phyloP scores from a whole-genome alignment of 2,888 invertebrate genomes.

The Mythimna vitellina region DNA sequence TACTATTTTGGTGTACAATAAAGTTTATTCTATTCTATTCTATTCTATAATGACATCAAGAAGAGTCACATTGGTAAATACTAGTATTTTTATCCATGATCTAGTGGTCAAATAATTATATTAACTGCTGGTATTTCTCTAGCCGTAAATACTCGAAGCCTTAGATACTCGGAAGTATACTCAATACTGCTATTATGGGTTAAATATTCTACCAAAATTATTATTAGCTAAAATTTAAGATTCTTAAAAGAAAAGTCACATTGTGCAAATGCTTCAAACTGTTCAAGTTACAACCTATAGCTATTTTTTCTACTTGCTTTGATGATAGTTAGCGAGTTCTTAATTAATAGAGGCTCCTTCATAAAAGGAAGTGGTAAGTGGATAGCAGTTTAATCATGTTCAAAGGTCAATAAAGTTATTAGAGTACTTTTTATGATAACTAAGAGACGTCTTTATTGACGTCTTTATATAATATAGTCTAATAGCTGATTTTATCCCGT shows the following conservation, averaged over 20 bases:
- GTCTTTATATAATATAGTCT: slow-evolving; percentile 26
- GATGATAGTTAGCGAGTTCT: background rate
- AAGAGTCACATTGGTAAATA: slow-evolving; percentile 2
- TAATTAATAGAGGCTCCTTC: background rate
- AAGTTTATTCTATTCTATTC: too few relatives aligned
- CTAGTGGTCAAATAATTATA: background rate
- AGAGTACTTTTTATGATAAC: background rate
- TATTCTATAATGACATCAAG: slow-evolving; percentile 1
- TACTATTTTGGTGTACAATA: too few relatives aligned
- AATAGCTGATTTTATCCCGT: background rate
- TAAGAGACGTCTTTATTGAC: slow-evolving; percentile 15
- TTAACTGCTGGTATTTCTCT: background rate
- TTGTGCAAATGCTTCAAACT: background rate
- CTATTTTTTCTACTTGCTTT: background rate
- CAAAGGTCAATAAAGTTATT: slow-evolving; percentile 9
- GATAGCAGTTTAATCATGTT: slow-evolving; percentile 3
- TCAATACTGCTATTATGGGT: too few relatives aligned
- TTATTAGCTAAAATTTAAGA: too few relatives aligned
- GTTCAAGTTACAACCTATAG: background rate
- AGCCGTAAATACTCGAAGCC: background rate
- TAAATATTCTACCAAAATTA: background rate
- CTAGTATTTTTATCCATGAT: background rate
- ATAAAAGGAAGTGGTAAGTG: background rate
- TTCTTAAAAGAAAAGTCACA: background rate
- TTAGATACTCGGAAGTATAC: too few relatives aligned